phyloP scores from a whole-genome alignment of 2,797 vertebrate species.

The Tamandua tetradactyla region DNA sequence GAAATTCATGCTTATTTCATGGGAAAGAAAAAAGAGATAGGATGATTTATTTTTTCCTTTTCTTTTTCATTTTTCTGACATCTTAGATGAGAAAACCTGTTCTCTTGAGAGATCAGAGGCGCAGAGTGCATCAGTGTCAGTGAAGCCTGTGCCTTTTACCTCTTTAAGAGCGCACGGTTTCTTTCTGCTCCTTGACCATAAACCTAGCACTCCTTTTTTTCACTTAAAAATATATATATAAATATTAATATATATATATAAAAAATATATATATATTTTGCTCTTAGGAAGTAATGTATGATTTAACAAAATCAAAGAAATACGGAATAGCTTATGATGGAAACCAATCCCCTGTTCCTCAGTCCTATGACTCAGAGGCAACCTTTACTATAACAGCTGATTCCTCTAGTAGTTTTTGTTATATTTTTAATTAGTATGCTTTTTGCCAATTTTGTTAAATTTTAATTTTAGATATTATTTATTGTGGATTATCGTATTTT shows the following conservation, averaged over 20 bases:
- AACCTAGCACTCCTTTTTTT: background rate
- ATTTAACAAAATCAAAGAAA: slow-evolving; percentile 24
- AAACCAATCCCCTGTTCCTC: background rate
- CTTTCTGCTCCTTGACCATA: slow-evolving; percentile 60
- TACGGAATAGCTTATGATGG: background rate
- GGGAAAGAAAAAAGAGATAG: slow-evolving; percentile 53
- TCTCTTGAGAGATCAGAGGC: slow-evolving; percentile 76
- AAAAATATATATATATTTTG: no score
- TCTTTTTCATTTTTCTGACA: slow-evolving; percentile 46
- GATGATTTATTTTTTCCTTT: slow-evolving; percentile 21
- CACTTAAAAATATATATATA: no score
- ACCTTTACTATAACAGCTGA: background rate
- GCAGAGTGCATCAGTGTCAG: slow-evolving; percentile 57
- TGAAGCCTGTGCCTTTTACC: slow-evolving; percentile 75
- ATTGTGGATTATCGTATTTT: background rate
- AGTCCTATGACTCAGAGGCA: background rate
- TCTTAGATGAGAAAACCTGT: slow-evolving; percentile 69
- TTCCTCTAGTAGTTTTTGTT: background rate
- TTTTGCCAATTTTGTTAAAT: slow-evolving; percentile 57
- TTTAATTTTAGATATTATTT: slow-evolving; percentile 32
- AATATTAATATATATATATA: no score
- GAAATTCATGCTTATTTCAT: slow-evolving; percentile 49
- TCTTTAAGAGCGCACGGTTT: slow-evolving; percentile 74
- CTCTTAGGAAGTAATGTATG: slow-evolving; percentile 21
- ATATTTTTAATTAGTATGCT: slow-evolving; percentile 34